These are phyloP conservation scores for Drosophila monieri DNA, from an alignment of 2,888 invertebrate genomes.

Conservation along the genomic window DNA sequence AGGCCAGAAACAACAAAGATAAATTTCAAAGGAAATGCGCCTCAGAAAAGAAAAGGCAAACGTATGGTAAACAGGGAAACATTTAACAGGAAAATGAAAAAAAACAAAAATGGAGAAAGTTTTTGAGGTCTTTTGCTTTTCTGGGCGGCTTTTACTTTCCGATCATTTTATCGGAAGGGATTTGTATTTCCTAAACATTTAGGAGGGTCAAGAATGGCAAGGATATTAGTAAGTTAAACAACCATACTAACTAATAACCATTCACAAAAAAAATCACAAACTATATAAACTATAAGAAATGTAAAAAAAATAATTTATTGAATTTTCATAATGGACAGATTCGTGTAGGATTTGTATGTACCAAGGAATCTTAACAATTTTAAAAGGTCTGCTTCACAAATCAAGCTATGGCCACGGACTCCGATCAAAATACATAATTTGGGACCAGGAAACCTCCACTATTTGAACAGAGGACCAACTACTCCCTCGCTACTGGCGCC, in stretches of 20 bases:
- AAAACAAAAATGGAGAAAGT: constrained; percentile 70
- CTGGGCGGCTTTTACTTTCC: constrained; percentile 15
- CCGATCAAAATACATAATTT: not conserved
- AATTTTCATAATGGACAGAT: not conserved
- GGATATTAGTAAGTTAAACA: no score
- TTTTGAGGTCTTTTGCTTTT: constrained; percentile 58
- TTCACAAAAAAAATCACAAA: not conserved
- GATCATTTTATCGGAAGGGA: not conserved
- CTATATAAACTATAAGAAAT: not conserved
- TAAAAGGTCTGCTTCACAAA: not conserved
- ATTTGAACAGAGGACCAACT: not conserved
- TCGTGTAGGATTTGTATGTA: not conserved
- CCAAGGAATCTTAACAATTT: not conserved
- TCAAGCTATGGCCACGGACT: not conserved
- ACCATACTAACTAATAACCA: no score
- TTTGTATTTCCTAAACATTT: not conserved
- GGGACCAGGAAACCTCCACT: not conserved
- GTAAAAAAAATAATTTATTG: not conserved
- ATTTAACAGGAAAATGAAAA: constrained; percentile 22
- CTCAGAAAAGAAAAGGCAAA: constrained; percentile 53
- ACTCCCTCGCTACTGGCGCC: not conserved
- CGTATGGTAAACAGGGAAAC: constrained; percentile 39
- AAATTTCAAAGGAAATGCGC: constrained; percentile 73
- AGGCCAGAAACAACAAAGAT: constrained; percentile 65
- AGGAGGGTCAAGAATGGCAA: no score